Conservation (phyloP, 2,797 vertebrate genomes). For the Notolabrus celidotus region DNA sequence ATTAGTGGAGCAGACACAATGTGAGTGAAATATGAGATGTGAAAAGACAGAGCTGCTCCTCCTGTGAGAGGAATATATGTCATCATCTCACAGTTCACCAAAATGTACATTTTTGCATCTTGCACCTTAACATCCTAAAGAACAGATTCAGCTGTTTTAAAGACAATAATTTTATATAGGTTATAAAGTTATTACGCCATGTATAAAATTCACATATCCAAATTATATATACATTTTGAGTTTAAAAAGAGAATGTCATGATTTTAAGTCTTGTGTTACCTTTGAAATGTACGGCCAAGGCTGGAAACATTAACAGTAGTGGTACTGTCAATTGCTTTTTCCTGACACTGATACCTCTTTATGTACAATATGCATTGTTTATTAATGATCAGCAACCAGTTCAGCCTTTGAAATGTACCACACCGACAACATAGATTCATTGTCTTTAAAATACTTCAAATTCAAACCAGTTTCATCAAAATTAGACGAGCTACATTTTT, state of each 20-base stretch:
- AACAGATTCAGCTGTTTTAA: not conserved
- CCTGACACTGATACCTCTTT: no score
- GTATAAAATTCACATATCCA: not conserved
- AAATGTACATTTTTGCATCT: slow-evolving; percentile 2
- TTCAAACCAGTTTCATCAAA: not conserved
- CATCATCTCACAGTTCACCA: slow-evolving; percentile 1
- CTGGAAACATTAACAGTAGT: no score
- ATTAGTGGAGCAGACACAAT: slow-evolving; percentile 52
- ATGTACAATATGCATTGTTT: not conserved
- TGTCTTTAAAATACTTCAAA: no score
- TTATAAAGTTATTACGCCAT: not conserved
- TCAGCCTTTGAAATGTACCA: not conserved
- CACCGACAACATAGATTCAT: not conserved
- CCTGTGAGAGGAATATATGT: slow-evolving; percentile 13
- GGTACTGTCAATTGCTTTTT: no score
- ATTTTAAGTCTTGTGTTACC: no score
- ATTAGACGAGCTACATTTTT: not conserved
- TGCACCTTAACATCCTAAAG: not conserved
- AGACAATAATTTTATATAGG: not conserved
- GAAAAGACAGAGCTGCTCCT: slow-evolving; percentile 20
- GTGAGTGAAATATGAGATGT: slow-evolving; percentile 67
- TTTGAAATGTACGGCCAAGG: no score
- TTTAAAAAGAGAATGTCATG: no score
- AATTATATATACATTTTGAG: no score
- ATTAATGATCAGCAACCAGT: not conserved